Base-by-base conservation (phyloP, 1,140 invertebrate species). In the Pogonomyrmex californicus region DNA sequence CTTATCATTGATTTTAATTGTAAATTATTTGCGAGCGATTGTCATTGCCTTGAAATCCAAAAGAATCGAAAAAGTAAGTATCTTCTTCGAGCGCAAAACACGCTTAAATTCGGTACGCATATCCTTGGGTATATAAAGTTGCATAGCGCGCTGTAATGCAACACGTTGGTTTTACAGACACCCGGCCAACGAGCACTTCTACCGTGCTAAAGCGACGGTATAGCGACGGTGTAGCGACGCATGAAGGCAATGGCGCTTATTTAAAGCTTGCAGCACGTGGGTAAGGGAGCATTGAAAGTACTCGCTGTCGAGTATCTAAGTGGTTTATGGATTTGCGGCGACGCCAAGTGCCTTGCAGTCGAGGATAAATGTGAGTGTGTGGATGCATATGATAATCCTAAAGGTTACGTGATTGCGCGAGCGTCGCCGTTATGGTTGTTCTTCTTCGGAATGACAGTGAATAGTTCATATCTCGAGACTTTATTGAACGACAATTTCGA, bases 251-350 rank as follows among this genome's bases (percentile, higher is more conserved):
- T 70, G 47, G 47, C 63, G 77, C 63, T 81, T 81, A 81, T 81
- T 81, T 81, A 81, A 81, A 47, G 14, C 63, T 68, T 47, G 47
- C 77, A 81, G 77, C 63, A 81, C 62, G 77, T 70, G 63, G 63
- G 77, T 81, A 81, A 81, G 77, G 77, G 63, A 81, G 77, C 63
- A 70, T 81, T 54, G 77, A 81, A 81, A 54, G 77, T 81, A 81
- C 63, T 70, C 49, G 77, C 77, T 68, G 77, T 70, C 77, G 77
- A 70, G 77, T 70, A 78, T 65, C 76, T 65, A 78, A 78, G 23
- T 81, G 77, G 77, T 81, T 81, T 81, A 81, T 81, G 63, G 63
- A 81, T 81, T 17, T 81, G 77, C 77, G 36, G 47, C 65, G 62
- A 79, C 77, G 33, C 63, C 77, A 33, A 76, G 73, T 76, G 73